Evolutionary conservation across 2,797 vertebrate species (phyloP), one percentile per base, ranked within the genome.

Genomic region (Sphenopsis melanotis): DNA sequence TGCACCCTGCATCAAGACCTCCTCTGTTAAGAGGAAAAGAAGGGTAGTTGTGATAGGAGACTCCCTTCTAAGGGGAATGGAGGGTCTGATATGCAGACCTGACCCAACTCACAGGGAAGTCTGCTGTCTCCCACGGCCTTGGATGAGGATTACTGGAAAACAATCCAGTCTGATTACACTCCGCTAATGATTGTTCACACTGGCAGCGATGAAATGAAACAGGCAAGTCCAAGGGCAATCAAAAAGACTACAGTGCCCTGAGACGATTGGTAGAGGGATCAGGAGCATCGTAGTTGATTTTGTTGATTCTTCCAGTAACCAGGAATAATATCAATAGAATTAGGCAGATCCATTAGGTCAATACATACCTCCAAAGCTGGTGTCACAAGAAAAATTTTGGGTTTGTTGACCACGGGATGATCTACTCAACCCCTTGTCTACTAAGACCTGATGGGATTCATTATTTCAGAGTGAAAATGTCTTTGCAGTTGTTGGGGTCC

Each of bases 261-360:
- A 5, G 10, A 12, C 0, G 0, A 42, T 50, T 75, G 11, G 12
- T 50, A 9, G 32, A 50, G 22, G 15, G 14, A 57, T 50, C 32
- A 36, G 44, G 60, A 75, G 9, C 22, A 36, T 1, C 12, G 44
- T 50, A 50, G 18, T 57, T 57, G 11, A 32, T 57, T 50, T 57
- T 3, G 26, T 22, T 50, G 52, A 27, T 57, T 66, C 9, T 57
- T 66, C 27, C 15, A 18, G 22, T 27, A 57, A 12, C 18, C 26
- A 42, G 30, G 15, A 50, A 22, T 57, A 22, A 12, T 59, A 36
- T 27, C 29, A 21, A 27, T 59, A 42, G 15, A 18, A 32, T 27
- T 57, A 50, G 32, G 52, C 22, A 36, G 32, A 57, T 49, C 14
- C 22, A 19, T 50, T 19, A 57, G 27, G 44, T 57, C 61, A 42